Base-by-base conservation (phyloP, 2,113 vertebrate genomes). In the Anser brachyrhynchus region DNA sequence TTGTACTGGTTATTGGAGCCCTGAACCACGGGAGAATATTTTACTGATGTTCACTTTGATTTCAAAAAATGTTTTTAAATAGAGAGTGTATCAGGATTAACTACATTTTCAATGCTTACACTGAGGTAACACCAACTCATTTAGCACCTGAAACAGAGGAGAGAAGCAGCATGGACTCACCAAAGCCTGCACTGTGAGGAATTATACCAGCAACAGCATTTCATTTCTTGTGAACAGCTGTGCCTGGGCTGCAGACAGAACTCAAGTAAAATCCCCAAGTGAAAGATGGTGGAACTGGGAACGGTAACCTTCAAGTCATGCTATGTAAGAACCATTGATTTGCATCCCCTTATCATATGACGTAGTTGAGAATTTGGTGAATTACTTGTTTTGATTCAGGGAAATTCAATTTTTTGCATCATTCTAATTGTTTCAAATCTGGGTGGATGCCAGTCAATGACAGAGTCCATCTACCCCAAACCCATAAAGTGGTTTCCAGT, bases 21-120 rank as follows among this genome's bases (percentile, higher is more conserved):
- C 79, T 6, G 18, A 67, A 49, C 71, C 71, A 89, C n/a, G 57
- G 71, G 78, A 41, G 54, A 87, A n/a, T n/a, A 71, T 82, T 89
- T 92, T 62, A 82, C 64, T 44, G 61, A 86, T 67, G 85, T 13
- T 86, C 69, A 28, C 57, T 85, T 81, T 39, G 79, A 80, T 90
- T 88, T 89, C 57, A 91, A 85, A 92, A 85, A 84, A n/a, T 74
- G 59, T 75, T 92, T 93, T 92, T 13, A 92, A 95, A 93, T 80
- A 66, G 17, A 70, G 71, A 83, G 31, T 46, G 59, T 57, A 96
- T 71, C 64, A 80, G 89, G 77, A 93, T 62, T 90, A 96, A 94
- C 62, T 64, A 87, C 67, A 52, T 49, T 85, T 94, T 25, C 54
- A 84, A 35, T 22, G 70, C 11, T 31, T 92, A 90, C 66, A 72